Conservation (phyloP, 35 echinoderm and acorn worm species). For the Apostichopus californicus region DNA sequence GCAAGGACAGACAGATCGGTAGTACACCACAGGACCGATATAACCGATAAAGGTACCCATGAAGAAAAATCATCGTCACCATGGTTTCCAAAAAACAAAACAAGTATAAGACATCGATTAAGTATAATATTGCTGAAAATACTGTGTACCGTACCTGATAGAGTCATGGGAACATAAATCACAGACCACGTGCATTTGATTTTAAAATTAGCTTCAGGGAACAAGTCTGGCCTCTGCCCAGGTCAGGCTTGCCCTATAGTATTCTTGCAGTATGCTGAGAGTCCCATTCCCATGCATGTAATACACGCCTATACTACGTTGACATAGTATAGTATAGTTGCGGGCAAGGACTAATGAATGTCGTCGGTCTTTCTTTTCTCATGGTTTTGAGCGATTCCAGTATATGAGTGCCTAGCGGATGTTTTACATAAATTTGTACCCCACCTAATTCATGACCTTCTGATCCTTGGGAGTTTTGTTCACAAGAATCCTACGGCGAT, state of each 20-base stretch:
- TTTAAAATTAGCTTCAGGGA: constrained; percentile 48
- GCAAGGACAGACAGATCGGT: no score
- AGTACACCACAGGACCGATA: no score
- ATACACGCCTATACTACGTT: not conserved
- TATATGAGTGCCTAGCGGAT: constrained; percentile 25
- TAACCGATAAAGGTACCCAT: no score
- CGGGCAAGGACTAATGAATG: no score
- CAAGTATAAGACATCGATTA: no score
- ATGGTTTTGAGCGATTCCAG: constrained; percentile 25
- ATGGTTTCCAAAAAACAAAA: not conserved
- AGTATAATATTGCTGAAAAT: not conserved
- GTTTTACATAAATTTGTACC: constrained; percentile 44
- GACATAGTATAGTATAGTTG: no score
- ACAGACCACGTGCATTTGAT: constrained; percentile 40
- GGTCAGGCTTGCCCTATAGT: constrained; percentile 18
- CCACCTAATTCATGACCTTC: constrained; percentile 9
- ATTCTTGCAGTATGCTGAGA: not conserved
- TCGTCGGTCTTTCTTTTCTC: not conserved
- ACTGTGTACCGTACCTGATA: not conserved
- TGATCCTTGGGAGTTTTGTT: not conserved
- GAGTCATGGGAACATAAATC: constrained; percentile 22
- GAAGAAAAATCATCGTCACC: not conserved
- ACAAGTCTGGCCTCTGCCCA: constrained; percentile 17
- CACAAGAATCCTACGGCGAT: not conserved
- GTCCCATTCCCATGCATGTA: not conserved